Conservation (phyloP, 1,140 invertebrate species). For the Stegodyphus dumicola region DNA sequence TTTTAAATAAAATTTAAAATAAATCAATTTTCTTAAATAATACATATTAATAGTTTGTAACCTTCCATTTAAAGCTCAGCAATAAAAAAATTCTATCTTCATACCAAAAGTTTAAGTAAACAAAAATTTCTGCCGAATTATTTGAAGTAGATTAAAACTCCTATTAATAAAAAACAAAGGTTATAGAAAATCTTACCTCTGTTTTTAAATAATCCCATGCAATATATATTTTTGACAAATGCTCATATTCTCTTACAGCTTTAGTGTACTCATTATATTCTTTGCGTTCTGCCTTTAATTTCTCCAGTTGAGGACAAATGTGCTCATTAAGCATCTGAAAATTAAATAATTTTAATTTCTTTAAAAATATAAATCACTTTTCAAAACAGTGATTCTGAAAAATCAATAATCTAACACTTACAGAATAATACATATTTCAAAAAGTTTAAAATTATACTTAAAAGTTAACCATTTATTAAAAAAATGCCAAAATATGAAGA, state of each 20-base stretch:
- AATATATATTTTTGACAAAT: constrained; percentile 80
- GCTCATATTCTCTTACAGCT: constrained; percentile 82
- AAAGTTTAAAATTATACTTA: too few species aligned
- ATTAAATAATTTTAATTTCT: constrained; percentile 13
- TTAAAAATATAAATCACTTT: not conserved
- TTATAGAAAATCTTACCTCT: constrained; percentile 67
- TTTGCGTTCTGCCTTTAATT: constrained; percentile 85
- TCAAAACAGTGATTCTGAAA: not conserved
- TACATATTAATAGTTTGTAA: too few species aligned
- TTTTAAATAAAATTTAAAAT: too few species aligned
- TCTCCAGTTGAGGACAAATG: constrained; percentile 86
- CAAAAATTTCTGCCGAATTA: too few species aligned
- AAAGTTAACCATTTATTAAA: too few species aligned
- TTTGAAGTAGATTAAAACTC: too few species aligned
- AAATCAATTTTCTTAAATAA: too few species aligned
- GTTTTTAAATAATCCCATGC: constrained; percentile 79
- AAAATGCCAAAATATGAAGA: too few species aligned
- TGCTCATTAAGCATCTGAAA: constrained; percentile 86
- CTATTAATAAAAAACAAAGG: not conserved
- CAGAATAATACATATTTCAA: not conserved
- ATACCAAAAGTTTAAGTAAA: too few species aligned
- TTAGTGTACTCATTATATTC: constrained; percentile 92
- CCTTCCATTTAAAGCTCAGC: too few species aligned
- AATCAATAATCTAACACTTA: not conserved
- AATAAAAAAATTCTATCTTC: too few species aligned